Evolutionary conservation across 2,797 vertebrate species (phyloP).

Genomic region (Sebastes minor): DNA sequence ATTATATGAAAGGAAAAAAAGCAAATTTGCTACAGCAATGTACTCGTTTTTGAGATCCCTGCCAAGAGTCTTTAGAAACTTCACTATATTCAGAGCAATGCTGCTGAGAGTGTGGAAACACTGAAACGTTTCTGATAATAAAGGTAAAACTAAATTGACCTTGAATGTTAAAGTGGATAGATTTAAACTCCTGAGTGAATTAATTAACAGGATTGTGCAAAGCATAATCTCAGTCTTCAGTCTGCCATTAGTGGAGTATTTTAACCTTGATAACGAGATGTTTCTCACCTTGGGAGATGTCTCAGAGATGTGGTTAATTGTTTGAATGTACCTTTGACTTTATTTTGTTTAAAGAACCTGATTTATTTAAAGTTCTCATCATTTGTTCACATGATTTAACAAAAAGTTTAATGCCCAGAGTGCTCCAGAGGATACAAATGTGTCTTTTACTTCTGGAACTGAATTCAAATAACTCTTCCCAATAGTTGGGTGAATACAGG

Average conservation of each 20-base stretch:
- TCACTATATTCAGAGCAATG: conserved; percentile 13
- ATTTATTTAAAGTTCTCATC: not conserved
- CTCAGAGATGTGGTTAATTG: not conserved
- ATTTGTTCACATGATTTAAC: not conserved
- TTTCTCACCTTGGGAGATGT: not conserved
- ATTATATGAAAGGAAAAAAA: not conserved
- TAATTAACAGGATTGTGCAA: not conserved
- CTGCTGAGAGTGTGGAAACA: conserved; percentile 1
- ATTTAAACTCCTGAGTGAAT: not conserved
- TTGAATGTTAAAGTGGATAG: not conserved
- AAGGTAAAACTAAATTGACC: not conserved
- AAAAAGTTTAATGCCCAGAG: not conserved
- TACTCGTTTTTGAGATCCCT: conserved; percentile 11
- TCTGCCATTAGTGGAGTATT: not conserved
- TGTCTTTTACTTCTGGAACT: not conserved
- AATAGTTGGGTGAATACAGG: not conserved
- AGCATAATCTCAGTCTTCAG: not conserved
- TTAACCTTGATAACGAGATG: not conserved
- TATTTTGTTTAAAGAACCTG: not conserved
- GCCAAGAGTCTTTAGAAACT: conserved; percentile 19
- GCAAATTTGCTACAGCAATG: not conserved
- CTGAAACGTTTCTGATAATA: not conserved
- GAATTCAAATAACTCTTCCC: not conserved
- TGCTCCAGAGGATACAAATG: not conserved
- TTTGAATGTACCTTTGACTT: not conserved